Percentiles rank a stretch among this genome's conserved stretches.
These are phyloP conservation scores for Balanococcus diminutus DNA, from an alignment of 2,888 invertebrate species.

Conservation along the genomic window DNA sequence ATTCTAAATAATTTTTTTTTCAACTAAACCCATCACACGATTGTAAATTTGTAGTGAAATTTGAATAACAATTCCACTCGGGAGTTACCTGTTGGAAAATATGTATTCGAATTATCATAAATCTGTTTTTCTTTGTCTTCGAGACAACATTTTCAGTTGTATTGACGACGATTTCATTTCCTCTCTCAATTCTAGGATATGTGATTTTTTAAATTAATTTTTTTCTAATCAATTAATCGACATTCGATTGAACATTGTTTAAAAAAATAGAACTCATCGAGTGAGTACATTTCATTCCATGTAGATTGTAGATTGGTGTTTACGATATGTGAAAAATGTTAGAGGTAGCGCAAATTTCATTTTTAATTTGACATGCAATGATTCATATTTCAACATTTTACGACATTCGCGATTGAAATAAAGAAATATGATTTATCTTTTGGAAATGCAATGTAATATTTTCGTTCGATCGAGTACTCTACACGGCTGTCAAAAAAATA, in stretches of 20 bases:
- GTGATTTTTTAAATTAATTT: not conserved
- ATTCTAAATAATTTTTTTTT: too few species aligned
- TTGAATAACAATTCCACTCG: not conserved
- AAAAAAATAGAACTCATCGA: not conserved
- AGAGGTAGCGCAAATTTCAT: not conserved
- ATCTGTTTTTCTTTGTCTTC: not conserved
- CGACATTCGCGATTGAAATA: slow-evolving; percentile 23
- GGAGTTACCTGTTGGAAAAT: not conserved
- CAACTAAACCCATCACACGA: too few species aligned
- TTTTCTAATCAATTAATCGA: not conserved
- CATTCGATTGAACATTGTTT: not conserved
- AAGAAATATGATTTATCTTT: slow-evolving; percentile 22
- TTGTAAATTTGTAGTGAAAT: not conserved
- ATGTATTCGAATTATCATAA: not conserved
- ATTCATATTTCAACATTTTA: slow-evolving; percentile 31
- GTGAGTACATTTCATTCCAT: not conserved
- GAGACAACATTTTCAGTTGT: not conserved
- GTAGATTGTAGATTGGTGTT: not conserved
- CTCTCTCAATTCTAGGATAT: not conserved
- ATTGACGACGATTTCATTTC: not conserved
- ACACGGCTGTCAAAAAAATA: slow-evolving; percentile 16
- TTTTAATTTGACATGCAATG: slow-evolving; percentile 24
- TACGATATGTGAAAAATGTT: slow-evolving; percentile 10
- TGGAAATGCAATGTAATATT: not conserved
- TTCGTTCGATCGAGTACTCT: slow-evolving; percentile 1